A percentile compares a stretch with the other conserved stretches of the same genome.
Evolutionary conservation across 2,888 invertebrate genomes (phyloP).

Genomic region (Drosophila affinis): DNA sequence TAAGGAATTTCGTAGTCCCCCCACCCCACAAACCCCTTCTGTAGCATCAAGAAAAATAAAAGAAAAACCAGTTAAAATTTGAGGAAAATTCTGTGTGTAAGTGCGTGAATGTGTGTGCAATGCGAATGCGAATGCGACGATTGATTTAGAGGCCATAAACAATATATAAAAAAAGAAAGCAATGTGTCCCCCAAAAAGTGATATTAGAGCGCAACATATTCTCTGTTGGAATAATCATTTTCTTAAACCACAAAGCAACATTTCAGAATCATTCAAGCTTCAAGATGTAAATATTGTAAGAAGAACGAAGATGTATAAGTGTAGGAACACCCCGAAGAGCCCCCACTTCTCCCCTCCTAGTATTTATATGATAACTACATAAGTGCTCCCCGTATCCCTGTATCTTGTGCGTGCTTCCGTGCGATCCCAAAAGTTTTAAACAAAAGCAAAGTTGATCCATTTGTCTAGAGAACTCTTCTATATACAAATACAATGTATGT

Average conservation of each 20-base stretch:
- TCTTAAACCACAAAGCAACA: constrained; percentile 54
- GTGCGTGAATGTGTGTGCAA: neutral
- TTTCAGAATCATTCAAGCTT: constrained; percentile 26
- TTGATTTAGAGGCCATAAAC: constrained; percentile 62
- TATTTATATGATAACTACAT: constrained; percentile 34
- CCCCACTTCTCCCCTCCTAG: constrained; percentile 13
- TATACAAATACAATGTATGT: constrained; percentile 33
- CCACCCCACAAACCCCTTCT: constrained; percentile 21
- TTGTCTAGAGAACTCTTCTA: constrained; percentile 19
- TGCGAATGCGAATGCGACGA: neutral
- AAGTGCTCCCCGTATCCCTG: constrained; percentile 39
- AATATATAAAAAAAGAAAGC: constrained; percentile 25
- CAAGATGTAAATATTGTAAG: constrained; percentile 34
- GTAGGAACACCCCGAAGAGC: neutral
- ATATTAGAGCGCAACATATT: constrained; percentile 74
- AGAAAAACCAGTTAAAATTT: constrained; percentile 34
- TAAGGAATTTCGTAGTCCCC: constrained; percentile 13
- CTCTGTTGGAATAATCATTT: constrained; percentile 55
- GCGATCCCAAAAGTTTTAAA: constrained; percentile 67
- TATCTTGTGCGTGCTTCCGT: constrained; percentile 61
- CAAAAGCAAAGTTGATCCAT: constrained; percentile 32
- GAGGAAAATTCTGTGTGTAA: constrained; percentile 50
- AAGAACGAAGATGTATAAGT: constrained; percentile 43
- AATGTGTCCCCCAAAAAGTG: constrained; percentile 67
- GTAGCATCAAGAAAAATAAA: constrained; percentile 25